A percentile compares a stretch with the other conserved stretches of the same genome.
Evolutionary conservation across 2,113 vertebrate genomes (phyloP).

Genomic region (Anolis sagrei): DNA sequence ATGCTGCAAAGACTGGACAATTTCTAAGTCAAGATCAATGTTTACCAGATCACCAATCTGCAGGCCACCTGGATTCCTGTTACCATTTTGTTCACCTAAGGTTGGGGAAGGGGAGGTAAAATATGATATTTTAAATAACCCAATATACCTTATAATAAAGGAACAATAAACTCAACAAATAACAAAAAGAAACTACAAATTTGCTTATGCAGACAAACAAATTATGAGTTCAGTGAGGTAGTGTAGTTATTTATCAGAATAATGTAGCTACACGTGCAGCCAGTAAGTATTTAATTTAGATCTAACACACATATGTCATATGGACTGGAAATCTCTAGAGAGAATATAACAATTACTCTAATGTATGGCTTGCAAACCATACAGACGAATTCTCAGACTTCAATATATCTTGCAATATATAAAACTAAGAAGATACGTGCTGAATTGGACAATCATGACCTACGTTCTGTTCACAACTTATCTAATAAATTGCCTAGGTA

Average conservation of each 20-base stretch:
- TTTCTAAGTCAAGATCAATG: conserved; percentile 97
- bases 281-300: background rate
- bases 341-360: background rate
- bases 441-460: too few species aligned
- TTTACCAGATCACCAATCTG: conserved; percentile 98
- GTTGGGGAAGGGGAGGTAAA: conserved; percentile 22
- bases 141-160: background rate
- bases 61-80: conserved; percentile 95
- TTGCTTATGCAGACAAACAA: too few species aligned
- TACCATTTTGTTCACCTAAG: conserved; percentile 97
- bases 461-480: too few species aligned
- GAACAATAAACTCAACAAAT: too few species aligned
- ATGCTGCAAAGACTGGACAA: conserved; percentile 98
- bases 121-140: background rate
- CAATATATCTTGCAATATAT: background rate
- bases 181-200: background rate
- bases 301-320: background rate
- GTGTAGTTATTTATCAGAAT: too few species aligned
- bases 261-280: background rate
- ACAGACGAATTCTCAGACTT: background rate
- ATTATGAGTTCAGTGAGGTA: background rate
- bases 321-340: background rate
- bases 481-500: too few species aligned
- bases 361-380: background rate
- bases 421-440: too few species aligned